These are phyloP conservation scores for Dufourea novaeangliae DNA, from an alignment of 1,140 invertebrate species.

Conservation along the genomic window DNA sequence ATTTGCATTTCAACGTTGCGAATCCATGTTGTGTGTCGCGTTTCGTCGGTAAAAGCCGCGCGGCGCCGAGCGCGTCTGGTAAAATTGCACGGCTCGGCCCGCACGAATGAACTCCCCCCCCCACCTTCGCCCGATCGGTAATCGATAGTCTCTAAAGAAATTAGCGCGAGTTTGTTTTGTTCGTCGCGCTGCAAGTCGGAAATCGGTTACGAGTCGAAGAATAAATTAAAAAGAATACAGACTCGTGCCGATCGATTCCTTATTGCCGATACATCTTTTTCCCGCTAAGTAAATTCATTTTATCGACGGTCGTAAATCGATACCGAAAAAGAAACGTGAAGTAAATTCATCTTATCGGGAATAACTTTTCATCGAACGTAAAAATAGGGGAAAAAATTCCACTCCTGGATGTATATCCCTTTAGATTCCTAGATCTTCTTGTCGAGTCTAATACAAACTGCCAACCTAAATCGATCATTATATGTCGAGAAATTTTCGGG, in stretches of 20 bases:
- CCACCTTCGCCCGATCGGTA: slow-evolving; percentile 29
- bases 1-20: slow-evolving; percentile 54
- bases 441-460: too few relatives aligned
- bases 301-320: not conserved
- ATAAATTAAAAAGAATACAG: slow-evolving; percentile 1
- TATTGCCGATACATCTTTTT: not conserved
- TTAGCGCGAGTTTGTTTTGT: slow-evolving; percentile 36
- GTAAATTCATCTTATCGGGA: too few relatives aligned
- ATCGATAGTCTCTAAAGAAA: slow-evolving; percentile 46
- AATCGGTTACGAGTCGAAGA: not conserved
- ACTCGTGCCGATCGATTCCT: not conserved
- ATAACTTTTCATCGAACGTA: too few relatives aligned
- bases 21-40: not conserved
- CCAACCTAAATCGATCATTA: too few relatives aligned
- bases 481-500: too few relatives aligned
- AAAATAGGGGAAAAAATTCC: too few relatives aligned
- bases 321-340: not conserved
- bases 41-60: slow-evolving; percentile 37
- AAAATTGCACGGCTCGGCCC: slow-evolving; percentile 35
- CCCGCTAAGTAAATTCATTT: not conserved
- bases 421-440: too few relatives aligned
- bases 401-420: too few relatives aligned
- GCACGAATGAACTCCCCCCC: not conserved
- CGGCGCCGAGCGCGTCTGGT: slow-evolving; percentile 1
- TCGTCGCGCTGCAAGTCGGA: slow-evolving; percentile 13